A percentile compares a stretch with the other conserved stretches of the same genome.
Evolutionary conservation across 2,888 invertebrate genomes (phyloP).

Genomic region (Tanytarsus gracilentus): DNA sequence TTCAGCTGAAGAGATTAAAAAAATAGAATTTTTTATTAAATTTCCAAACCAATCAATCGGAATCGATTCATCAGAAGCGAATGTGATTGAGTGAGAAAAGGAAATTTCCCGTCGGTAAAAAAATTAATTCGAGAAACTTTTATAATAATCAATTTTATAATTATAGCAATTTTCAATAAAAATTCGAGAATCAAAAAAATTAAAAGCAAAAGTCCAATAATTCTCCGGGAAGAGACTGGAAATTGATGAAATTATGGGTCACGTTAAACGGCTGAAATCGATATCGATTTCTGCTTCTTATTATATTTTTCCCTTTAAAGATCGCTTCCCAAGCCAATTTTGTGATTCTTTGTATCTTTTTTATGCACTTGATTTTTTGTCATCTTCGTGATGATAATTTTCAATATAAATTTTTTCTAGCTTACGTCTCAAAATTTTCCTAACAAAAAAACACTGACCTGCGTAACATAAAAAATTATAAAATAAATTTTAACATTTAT

Average conservation of each 20-base stretch:
- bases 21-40: constrained; percentile 31
- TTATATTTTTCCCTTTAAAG: background rate
- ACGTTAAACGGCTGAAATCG: constrained; percentile 24
- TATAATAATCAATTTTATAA: constrained; percentile 14
- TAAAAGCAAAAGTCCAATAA: constrained; percentile 4
- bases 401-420: too few species aligned
- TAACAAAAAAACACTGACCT: too few species aligned
- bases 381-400: too few species aligned
- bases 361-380: too few species aligned
- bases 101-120: constrained; percentile 26
- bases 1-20: constrained; percentile 72
- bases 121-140: background rate
- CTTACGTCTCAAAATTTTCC: too few species aligned
- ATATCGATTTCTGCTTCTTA: constrained; percentile 21
- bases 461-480: too few species aligned
- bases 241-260: constrained; percentile 29
- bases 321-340: background rate
- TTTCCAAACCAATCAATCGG: constrained; percentile 29
- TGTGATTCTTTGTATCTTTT: background rate
- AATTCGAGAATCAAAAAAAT: background rate
- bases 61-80: constrained; percentile 28
- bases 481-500: too few species aligned
- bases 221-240: constrained; percentile 19
- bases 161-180: constrained; percentile 24
- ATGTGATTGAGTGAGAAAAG: background rate